phyloP scores from a whole-genome alignment of 1,140 invertebrate species.

The Himalopsyche phryganea region DNA sequence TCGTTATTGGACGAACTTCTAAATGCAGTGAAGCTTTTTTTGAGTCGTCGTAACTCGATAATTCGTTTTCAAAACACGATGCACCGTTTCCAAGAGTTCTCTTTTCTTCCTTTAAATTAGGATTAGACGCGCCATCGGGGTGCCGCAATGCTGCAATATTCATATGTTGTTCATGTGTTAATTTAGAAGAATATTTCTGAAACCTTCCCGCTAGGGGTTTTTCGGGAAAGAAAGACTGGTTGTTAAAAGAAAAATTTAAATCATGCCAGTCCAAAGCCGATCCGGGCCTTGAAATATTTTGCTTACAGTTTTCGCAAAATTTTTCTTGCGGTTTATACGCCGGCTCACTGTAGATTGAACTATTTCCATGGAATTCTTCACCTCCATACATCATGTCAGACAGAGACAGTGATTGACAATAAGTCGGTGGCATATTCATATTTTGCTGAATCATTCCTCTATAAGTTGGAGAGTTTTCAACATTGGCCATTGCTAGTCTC shows the following conservation, averaged over 20 bases:
- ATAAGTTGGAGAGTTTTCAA: slow-evolving; percentile 26
- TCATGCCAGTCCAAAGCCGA: slow-evolving; percentile 49
- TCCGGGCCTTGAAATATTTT: slow-evolving; percentile 66
- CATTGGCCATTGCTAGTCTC: slow-evolving; percentile 47
- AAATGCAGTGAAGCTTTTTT: slow-evolving; percentile 58
- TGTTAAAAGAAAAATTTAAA: slow-evolving; percentile 33
- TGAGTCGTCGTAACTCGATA: slow-evolving; percentile 53
- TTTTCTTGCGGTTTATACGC: slow-evolving; percentile 72
- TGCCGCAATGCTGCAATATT: slow-evolving; percentile 74
- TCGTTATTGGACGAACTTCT: slow-evolving; percentile 52
- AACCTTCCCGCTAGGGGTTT: slow-evolving; percentile 28
- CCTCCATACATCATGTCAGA: slow-evolving; percentile 66
- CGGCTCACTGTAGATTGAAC: slow-evolving; percentile 79
- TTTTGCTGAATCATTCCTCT: slow-evolving; percentile 36
- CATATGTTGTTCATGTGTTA: slow-evolving; percentile 31
- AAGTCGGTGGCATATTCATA: slow-evolving; percentile 62
- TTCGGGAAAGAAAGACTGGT: slow-evolving; percentile 29
- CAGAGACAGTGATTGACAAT: slow-evolving; percentile 68
- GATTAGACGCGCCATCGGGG: slow-evolving; percentile 88
- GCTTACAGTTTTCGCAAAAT: slow-evolving; percentile 72
- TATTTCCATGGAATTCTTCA: slow-evolving; percentile 63
- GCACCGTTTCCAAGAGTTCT: slow-evolving; percentile 67
- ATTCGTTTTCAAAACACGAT: slow-evolving; percentile 57
- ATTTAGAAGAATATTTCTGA: slow-evolving; percentile 29
- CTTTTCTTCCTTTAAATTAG: slow-evolving; percentile 73